Evolutionary conservation across 2,797 vertebrate species (phyloP).

Genomic region (Gambelia wislizenii): DNA sequence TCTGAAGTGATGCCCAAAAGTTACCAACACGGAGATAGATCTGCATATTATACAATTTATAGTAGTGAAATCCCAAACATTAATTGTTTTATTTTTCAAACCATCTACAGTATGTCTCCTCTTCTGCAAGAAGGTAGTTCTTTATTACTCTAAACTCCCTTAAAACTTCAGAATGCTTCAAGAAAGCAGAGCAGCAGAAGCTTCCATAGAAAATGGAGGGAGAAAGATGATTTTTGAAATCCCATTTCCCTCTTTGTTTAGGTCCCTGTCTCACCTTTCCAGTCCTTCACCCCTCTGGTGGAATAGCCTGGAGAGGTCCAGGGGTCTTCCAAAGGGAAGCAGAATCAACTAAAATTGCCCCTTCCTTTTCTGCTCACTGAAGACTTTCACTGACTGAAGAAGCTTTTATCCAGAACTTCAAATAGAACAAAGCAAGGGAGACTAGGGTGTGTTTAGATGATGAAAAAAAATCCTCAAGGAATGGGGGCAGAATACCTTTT

Average conservation of each 20-base stretch:
- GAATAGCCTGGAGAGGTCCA: neutral
- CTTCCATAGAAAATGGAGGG: neutral
- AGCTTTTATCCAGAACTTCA: neutral
- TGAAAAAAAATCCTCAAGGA: no score
- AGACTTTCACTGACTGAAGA: neutral
- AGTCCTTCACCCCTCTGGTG: neutral
- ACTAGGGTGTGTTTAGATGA: no score
- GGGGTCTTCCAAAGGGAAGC: neutral
- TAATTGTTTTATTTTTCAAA: neutral
- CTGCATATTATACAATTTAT: neutral
- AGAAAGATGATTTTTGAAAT: no score
- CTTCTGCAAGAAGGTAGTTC: neutral
- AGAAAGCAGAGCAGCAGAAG: neutral
- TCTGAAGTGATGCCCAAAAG: neutral
- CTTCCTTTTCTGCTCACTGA: neutral
- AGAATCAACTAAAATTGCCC: neutral
- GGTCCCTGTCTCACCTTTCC: neutral
- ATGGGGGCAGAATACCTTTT: no score
- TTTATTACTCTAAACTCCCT: neutral
- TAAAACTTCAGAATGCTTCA: neutral
- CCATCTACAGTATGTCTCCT: neutral
- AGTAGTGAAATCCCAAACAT: neutral
- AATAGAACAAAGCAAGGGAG: neutral
- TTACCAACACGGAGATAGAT: neutral
- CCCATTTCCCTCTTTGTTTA: neutral